Conservation (phyloP, 1,140 invertebrate species). For the Sitophilus oryzae region DNA sequence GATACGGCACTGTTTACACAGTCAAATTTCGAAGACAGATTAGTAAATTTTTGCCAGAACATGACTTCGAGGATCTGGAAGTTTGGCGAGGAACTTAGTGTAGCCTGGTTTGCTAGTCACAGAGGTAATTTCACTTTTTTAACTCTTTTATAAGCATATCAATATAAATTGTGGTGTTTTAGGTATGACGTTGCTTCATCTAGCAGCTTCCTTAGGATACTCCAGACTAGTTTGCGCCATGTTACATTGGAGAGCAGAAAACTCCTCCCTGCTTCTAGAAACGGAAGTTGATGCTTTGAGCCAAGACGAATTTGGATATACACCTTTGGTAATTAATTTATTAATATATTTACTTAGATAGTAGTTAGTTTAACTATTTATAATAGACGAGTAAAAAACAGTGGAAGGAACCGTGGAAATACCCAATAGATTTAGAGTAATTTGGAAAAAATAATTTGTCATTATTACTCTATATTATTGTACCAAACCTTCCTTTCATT, state of each 20-base stretch:
- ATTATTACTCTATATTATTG: no score
- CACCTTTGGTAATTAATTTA: constrained; percentile 65
- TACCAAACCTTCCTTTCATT: no score
- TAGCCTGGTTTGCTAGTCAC: constrained; percentile 44
- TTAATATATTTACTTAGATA: not conserved
- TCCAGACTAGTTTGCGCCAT: constrained; percentile 73
- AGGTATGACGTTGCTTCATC: constrained; percentile 75
- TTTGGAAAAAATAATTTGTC: no score
- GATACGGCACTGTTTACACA: constrained; percentile 57
- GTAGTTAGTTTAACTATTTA: no score
- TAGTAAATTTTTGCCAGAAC: constrained; percentile 73
- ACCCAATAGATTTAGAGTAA: no score
- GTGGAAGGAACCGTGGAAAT: no score
- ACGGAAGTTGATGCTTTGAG: constrained; percentile 87
- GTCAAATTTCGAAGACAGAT: constrained; percentile 73
- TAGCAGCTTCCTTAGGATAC: constrained; percentile 83
- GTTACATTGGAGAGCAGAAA: constrained; percentile 82
- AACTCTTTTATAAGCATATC: no score
- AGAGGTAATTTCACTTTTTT: no score
- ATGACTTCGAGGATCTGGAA: constrained; percentile 57
- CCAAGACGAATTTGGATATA: constrained; percentile 80
- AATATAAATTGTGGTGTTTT: not conserved
- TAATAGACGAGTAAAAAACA: no score
- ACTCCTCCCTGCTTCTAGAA: constrained; percentile 78
- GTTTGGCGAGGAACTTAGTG: constrained; percentile 44